Percentiles rank a stretch among this genome's conserved stretches.
These are phyloP conservation scores for Sycophaga agraensis DNA, from an alignment of 1,140 invertebrate species.

Conservation along the genomic window DNA sequence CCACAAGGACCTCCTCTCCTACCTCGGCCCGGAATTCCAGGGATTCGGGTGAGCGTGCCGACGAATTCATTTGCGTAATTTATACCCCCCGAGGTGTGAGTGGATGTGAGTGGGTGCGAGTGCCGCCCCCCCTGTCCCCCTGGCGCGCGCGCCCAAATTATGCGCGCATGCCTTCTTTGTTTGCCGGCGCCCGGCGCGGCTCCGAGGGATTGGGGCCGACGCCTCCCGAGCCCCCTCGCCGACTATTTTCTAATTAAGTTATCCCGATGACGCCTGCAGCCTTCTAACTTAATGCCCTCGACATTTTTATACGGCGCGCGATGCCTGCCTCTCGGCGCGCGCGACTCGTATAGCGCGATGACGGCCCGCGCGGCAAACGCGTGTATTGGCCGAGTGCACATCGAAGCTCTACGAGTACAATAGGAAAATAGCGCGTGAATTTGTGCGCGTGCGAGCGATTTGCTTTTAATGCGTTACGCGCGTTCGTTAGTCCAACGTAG, in stretches of 20 bases:
- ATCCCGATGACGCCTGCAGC: not conserved
- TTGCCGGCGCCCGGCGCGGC: not conserved
- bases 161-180: slow-evolving; percentile 6
- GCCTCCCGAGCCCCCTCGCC: too few species aligned
- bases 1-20: slow-evolving; percentile 72
- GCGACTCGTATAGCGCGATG: not conserved
- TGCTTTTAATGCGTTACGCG: too few species aligned
- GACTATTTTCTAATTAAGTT: slow-evolving; percentile 1
- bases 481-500: too few species aligned
- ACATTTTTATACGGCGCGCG: not conserved
- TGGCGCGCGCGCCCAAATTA: not conserved
- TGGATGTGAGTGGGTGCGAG: too few species aligned
- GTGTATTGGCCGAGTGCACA: too few species aligned
- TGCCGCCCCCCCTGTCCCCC: not conserved
- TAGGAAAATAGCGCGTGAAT: too few species aligned
- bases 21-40: slow-evolving; percentile 69
- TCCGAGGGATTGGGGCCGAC: too few species aligned
- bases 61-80: slow-evolving; percentile 3
- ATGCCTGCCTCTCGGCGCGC: too few species aligned
- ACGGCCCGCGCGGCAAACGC: not conserved
- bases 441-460: too few species aligned
- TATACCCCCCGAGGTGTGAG: not conserved
- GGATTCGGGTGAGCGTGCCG: slow-evolving; percentile 59
- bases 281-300: not conserved
- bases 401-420: too few species aligned